Conservation (phyloP, 1,140 invertebrate genomes). For the Cydia amplana region DNA sequence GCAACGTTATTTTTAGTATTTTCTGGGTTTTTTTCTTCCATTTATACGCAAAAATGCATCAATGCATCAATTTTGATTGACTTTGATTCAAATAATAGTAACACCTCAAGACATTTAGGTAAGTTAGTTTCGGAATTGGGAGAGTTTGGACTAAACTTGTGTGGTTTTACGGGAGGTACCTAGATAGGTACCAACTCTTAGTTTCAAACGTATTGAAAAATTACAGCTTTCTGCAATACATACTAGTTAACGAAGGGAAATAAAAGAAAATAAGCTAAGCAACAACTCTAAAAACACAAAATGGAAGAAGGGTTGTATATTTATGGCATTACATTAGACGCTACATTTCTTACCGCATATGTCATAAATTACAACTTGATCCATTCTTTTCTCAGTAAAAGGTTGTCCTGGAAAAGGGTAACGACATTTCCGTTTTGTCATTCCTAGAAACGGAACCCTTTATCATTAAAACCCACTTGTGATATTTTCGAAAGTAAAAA, state of each 20-base stretch:
- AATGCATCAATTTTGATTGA: too few relatives aligned
- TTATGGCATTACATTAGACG: background rate
- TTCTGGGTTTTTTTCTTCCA: too few relatives aligned
- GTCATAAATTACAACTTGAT: constrained; percentile 8
- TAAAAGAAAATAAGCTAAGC: background rate
- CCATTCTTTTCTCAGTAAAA: background rate
- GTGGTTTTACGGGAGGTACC: too few relatives aligned
- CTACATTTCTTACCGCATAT: background rate
- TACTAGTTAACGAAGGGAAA: background rate
- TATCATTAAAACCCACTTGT: constrained; percentile 2
- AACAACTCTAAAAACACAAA: background rate
- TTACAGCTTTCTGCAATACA: too few relatives aligned
- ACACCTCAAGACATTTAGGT: too few relatives aligned
- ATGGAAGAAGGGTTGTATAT: background rate
- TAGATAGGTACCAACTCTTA: too few relatives aligned
- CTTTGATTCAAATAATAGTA: too few relatives aligned
- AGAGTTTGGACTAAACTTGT: too few relatives aligned
- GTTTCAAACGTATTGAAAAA: too few relatives aligned
- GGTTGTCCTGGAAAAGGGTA: background rate
- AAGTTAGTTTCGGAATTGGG: too few relatives aligned
- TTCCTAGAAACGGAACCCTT: background rate
- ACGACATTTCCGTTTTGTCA: constrained; percentile 10
- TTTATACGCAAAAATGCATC: too few relatives aligned
- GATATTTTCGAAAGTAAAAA: background rate
- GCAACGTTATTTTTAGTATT: too few relatives aligned